Base-by-base conservation (phyloP, 2,113 vertebrate genomes). In the Xenotilapia flavipinnis region DNA sequence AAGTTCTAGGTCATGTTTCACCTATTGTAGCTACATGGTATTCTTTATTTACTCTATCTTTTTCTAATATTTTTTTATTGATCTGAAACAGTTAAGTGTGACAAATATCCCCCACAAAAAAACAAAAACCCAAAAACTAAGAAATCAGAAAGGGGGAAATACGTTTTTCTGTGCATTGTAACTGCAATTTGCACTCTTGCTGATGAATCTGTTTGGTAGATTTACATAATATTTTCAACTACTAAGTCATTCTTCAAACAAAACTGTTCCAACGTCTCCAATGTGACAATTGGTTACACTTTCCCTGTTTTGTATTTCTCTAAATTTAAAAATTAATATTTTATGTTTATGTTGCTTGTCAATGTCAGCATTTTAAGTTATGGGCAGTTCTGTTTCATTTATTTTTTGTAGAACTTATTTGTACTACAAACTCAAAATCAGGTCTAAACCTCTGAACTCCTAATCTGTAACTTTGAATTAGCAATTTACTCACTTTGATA, bases 281-380 rank as follows among this genome's bases (percentile, higher is more conserved):
- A 0, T 65, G 0, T n/a, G 60, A 2, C 33, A 0, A 1, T 40
- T 68, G n/a, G 19, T 68, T 68, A 40, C 36, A 38, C 19, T 21
- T 40, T 21, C 33, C 62, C 33, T 62, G 58, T 65, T 68, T 68
- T 68, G 19, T 68, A 40, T 68, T 21, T 40, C 36, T 40, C 11
- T 21, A 40, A 1, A 68, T 68, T 21, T 21, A 6, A 68, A 40
- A 40, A 0, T 9, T 13, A 1, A 68, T 3, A 8, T 68, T 68
- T 68, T n/a, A 38, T 0, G 19, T 65, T 38, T 5, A 38, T 62
- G 33, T 21, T 38, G 3, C 11, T 68, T 2, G 6, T 68, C 33
- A 68, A 5, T 68, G 19, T 8, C 11, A 13, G 33, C 19, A 68
- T 68, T 19, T 11, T 33, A 60, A 60, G 5, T 55, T 60, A 60